Evolutionary conservation across 2,888 invertebrate genomes (phyloP).

Genomic region (Theodoxus fluviatilis): DNA sequence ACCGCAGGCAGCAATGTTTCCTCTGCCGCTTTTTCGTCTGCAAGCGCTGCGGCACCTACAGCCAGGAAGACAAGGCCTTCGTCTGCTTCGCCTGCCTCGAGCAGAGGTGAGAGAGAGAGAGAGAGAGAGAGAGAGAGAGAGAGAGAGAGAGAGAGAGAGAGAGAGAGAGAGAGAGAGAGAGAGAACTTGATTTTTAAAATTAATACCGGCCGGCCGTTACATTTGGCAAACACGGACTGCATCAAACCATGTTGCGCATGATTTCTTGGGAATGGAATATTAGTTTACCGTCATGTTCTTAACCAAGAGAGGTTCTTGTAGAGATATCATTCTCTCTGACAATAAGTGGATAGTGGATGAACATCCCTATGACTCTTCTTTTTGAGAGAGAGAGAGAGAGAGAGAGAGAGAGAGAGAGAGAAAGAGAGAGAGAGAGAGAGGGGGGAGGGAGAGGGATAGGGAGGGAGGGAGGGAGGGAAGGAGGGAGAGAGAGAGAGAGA

Average conservation of each 20-base stretch:
- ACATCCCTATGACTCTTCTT: no score
- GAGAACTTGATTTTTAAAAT: no score
- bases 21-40: constrained; percentile 61
- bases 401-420: constrained; percentile 10
- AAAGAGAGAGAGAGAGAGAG: constrained; percentile 5
- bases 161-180: background rate
- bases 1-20: constrained; percentile 58
- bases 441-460: background rate
- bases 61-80: constrained; percentile 50
- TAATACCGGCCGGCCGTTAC: no score
- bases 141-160: background rate
- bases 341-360: no score
- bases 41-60: constrained; percentile 57
- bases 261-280: no score
- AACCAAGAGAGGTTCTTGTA: no score
- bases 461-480: background rate
- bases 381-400: constrained; percentile 4
- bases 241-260: no score
- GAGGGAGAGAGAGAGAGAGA: background rate
- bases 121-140: background rate
- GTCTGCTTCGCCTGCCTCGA: constrained; percentile 60
- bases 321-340: no score
- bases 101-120: constrained; percentile 52
- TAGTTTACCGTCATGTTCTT: no score
- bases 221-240: no score